phyloP scores from a whole-genome alignment of 2,888 invertebrate species.

The Netelia inedita region DNA sequence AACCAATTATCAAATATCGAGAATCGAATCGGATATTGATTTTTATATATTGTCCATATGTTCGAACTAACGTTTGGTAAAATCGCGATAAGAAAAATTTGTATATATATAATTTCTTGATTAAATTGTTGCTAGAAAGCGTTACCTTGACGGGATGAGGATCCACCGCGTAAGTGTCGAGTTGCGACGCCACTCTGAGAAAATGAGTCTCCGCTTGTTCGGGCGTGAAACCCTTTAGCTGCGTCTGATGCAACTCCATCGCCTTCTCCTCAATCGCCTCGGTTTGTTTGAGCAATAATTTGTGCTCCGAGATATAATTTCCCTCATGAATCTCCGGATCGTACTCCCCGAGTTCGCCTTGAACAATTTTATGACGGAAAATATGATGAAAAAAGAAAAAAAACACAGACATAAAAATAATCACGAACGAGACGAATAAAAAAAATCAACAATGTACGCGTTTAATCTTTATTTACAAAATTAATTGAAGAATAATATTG shows the following conservation, averaged over 20 bases:
- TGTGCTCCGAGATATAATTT: slow-evolving; percentile 96
- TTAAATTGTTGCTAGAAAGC: background rate
- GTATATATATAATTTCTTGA: background rate
- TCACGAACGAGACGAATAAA: slow-evolving; percentile 9
- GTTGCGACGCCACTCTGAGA: slow-evolving; percentile 94
- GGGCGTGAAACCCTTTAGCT: slow-evolving; percentile 94
- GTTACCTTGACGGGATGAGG: slow-evolving; percentile 98
- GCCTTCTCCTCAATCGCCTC: slow-evolving; percentile 96
- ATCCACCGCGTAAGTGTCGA: slow-evolving; percentile 99
- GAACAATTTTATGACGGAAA: slow-evolving; percentile 40
- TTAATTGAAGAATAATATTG: too few species aligned
- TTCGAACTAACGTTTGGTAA: too few species aligned
- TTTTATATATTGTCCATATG: too few species aligned
- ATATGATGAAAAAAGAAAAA: slow-evolving; percentile 26
- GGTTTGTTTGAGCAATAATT: slow-evolving; percentile 96
- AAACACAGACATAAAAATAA: background rate
- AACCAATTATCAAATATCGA: background rate
- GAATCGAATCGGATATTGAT: too few species aligned
- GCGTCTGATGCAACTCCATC: slow-evolving; percentile 95
- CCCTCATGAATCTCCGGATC: slow-evolving; percentile 95
- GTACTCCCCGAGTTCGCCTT: slow-evolving; percentile 98
- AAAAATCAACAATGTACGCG: background rate
- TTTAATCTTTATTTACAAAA: too few species aligned
- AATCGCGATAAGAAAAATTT: background rate
- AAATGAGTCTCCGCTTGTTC: slow-evolving; percentile 96